Percentiles rank a stretch among this genome's conserved stretches.
Conservation (phyloP, 1,140 invertebrate species). For the Sesamia nonagrioides region DNA sequence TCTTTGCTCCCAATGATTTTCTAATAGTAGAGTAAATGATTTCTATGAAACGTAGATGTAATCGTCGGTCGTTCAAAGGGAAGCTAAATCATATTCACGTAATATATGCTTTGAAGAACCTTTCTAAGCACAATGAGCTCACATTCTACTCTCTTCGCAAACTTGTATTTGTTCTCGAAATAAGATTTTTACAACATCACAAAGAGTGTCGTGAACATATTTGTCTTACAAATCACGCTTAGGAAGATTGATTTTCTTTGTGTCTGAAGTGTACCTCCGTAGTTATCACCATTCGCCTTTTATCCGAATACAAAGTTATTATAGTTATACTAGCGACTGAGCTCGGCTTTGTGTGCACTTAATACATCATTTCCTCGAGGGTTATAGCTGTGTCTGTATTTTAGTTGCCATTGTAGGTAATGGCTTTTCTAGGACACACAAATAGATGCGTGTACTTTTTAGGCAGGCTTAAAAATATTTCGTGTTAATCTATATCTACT, state of each 20-base stretch:
- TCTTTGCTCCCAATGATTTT: constrained; percentile 8
- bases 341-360: constrained; percentile 29
- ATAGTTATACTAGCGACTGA: constrained; percentile 24
- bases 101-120: not conserved
- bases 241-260: constrained; percentile 27
- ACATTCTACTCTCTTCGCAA: no score
- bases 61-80: not conserved
- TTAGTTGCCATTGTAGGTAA: not conserved
- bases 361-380: constrained; percentile 30
- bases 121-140: not conserved
- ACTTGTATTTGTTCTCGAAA: constrained; percentile 12
- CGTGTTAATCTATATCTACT: not conserved
- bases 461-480: not conserved
- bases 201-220: constrained; percentile 31
- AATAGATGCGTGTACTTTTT: not conserved
- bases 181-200: constrained; percentile 25
- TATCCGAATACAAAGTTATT: constrained; percentile 36
- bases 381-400: not conserved
- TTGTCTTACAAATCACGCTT: constrained; percentile 37
- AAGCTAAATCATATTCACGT: constrained; percentile 6
- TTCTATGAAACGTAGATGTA: not conserved
- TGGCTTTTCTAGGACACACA: not conserved
- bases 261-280: constrained; percentile 9
- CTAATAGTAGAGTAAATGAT: constrained; percentile 8
- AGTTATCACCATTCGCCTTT: constrained; percentile 11